Conservation (phyloP, 2,113 vertebrate species). For the Himantopus leucocephalus region DNA sequence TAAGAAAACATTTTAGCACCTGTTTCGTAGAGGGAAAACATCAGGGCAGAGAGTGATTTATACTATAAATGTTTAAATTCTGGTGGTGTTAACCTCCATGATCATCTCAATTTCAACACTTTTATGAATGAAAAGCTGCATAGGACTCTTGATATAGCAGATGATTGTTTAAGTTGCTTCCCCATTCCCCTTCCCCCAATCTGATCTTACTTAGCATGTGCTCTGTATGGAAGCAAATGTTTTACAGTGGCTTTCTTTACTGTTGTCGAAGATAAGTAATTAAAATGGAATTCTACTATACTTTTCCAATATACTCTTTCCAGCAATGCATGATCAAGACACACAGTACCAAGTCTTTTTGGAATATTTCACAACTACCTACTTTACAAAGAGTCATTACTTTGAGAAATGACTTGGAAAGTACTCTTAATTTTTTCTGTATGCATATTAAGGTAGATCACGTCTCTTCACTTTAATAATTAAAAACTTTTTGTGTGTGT, state of each 20-base stretch:
- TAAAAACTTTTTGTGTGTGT: neutral
- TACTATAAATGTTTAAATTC: neutral
- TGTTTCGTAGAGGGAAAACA: neutral
- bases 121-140: neutral
- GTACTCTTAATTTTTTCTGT: neutral
- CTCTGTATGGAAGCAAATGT: neutral
- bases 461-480: neutral
- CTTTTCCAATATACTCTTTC: neutral
- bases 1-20: neutral
- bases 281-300: neutral
- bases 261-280: neutral
- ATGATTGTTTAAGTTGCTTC: neutral
- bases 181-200: neutral
- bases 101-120: neutral
- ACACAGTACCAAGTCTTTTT: neutral
- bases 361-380: neutral
- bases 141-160: neutral
- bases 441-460: neutral
- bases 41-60: neutral
- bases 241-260: neutral
- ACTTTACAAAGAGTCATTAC: neutral
- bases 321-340: neutral
- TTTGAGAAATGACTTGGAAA: neutral
- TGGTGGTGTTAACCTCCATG: neutral
- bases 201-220: neutral